Evolutionary conservation across 2,113 vertebrate species (phyloP).

Genomic region (Brachypodius melanocephalos): DNA sequence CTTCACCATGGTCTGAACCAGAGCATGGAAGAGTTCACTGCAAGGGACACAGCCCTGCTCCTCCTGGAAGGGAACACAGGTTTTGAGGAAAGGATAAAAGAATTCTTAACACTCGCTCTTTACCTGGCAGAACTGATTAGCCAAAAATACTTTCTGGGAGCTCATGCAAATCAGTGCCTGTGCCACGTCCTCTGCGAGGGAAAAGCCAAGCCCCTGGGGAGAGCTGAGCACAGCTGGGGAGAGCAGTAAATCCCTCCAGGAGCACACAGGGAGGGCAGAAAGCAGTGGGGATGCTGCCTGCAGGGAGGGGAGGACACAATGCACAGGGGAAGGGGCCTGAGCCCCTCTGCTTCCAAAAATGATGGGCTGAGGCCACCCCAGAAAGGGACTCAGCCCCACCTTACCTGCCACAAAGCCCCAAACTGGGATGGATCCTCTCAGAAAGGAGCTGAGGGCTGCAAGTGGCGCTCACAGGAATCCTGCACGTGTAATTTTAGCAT

Average conservation of each 20-base stretch:
- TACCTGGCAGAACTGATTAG: not conserved
- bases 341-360: not conserved
- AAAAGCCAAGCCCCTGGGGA: not conserved
- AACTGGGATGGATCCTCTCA: fast-evolving
- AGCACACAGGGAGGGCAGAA: not conserved
- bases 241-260: not conserved
- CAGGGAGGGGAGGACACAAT: fast-evolving
- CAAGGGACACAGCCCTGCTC: not conserved
- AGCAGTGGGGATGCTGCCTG: not conserved
- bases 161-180: not conserved
- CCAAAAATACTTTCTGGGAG: not conserved
- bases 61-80: not conserved
- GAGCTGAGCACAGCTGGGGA: not conserved
- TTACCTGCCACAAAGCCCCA: not conserved
- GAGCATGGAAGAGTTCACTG: fast-evolving
- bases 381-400: not conserved
- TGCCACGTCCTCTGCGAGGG: not conserved
- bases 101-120: not conserved
- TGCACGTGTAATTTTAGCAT: fast-evolving
- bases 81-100: not conserved
- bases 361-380: not conserved
- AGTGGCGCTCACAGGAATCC: not conserved
- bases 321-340: not conserved
- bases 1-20: fast-evolving
- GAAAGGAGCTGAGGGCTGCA: not conserved